A percentile compares a stretch with the other conserved stretches of the same genome.
phyloP scores from a whole-genome alignment of 2,113 vertebrate species.

The Ceratotherium simum region DNA sequence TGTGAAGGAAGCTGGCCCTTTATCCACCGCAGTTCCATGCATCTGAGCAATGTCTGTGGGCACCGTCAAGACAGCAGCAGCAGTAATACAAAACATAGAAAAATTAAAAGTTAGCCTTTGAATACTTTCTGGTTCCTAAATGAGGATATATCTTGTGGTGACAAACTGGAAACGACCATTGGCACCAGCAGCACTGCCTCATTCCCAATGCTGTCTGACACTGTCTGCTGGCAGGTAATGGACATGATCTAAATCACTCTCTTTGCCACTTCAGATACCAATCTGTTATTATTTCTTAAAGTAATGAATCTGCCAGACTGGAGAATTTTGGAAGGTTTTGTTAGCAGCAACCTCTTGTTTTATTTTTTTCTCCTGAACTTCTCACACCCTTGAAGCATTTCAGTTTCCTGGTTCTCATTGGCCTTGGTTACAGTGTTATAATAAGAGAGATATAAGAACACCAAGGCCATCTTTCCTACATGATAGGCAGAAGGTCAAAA shows the following conservation, averaged over 20 bases:
- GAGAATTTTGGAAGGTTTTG: constrained; percentile 62
- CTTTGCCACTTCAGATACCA: constrained; percentile 65
- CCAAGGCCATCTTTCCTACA: fast-evolving
- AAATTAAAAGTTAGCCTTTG: background rate
- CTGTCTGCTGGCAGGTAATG: constrained; percentile 71
- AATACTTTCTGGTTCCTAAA: background rate
- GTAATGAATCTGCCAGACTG: constrained; percentile 73
- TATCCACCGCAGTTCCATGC: fast-evolving
- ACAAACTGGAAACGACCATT: background rate
- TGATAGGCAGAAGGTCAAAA: background rate
- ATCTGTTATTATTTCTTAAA: constrained; percentile 73
- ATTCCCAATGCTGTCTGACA: background rate
- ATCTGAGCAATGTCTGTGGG: background rate
- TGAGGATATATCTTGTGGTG: background rate
- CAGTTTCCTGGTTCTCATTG: background rate
- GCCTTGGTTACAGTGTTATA: background rate
- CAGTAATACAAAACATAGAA: background rate
- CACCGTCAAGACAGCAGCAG: background rate
- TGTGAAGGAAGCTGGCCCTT: background rate
- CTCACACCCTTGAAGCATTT: constrained; percentile 44
- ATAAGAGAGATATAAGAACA: background rate
- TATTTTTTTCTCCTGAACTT: constrained; percentile 63
- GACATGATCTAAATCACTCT: constrained; percentile 60
- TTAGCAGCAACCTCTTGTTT: constrained; percentile 43
- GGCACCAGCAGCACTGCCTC: background rate